These are phyloP conservation scores for Drosophila subsilvestris DNA, from an alignment of 2,888 invertebrate genomes.

Conservation along the genomic window DNA sequence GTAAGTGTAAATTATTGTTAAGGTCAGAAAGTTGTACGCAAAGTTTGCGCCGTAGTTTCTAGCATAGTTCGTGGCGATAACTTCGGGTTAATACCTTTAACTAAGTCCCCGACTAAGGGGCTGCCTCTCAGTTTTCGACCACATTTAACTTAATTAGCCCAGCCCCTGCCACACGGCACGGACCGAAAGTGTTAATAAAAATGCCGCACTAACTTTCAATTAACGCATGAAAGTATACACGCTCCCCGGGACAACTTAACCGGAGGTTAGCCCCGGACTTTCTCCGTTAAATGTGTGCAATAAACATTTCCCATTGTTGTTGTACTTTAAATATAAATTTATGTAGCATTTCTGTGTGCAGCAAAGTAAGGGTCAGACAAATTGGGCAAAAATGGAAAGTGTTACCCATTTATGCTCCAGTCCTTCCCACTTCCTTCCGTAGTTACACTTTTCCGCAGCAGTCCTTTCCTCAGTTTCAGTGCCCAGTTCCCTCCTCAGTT, in stretches of 20 bases:
- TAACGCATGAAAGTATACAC: conserved; percentile 52
- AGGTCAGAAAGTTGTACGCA: conserved; percentile 73
- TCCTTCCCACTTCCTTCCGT: conserved; percentile 4
- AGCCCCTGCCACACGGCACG: conserved; percentile 35
- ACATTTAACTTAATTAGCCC: conserved; percentile 77
- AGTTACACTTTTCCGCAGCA: no score
- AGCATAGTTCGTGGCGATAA: conserved; percentile 45
- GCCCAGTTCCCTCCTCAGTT: not conserved
- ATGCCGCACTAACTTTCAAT: conserved; percentile 76
- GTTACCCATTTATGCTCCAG: conserved; percentile 28
- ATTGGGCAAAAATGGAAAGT: conserved; percentile 21
- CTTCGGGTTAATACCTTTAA: conserved; percentile 52
- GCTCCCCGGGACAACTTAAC: conserved; percentile 31
- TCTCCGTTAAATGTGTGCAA: conserved; percentile 52
- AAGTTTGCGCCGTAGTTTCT: conserved; percentile 50
- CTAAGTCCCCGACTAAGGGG: conserved; percentile 27
- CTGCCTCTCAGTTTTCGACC: conserved; percentile 62
- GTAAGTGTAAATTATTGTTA: conserved; percentile 80
- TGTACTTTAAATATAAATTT: conserved; percentile 75
- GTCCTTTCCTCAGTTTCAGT: no score
- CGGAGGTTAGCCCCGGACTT: conserved; percentile 38
- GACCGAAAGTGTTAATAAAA: conserved; percentile 71
- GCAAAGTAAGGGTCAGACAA: conserved; percentile 48
- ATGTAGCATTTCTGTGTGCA: conserved; percentile 51
- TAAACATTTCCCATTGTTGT: conserved; percentile 59